Percentiles rank a stretch among this genome's conserved stretches.
These are phyloP conservation scores for Drosophila kanekoi DNA, from an alignment of 2,888 invertebrate species.

Conservation along the genomic window DNA sequence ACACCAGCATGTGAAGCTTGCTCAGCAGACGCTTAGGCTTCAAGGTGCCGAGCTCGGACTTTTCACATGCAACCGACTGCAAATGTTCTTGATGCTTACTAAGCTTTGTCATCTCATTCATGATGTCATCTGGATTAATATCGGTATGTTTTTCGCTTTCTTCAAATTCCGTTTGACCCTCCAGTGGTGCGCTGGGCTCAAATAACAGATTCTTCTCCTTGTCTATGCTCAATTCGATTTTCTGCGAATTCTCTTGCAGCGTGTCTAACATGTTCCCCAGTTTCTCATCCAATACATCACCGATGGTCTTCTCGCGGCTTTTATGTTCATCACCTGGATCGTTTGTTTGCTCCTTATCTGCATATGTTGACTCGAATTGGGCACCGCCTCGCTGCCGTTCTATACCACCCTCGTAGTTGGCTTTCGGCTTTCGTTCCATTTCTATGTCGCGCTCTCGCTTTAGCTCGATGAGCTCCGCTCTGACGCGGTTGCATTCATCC, in stretches of 20 bases:
- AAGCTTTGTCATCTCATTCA: neutral
- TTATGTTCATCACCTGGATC: fast-evolving
- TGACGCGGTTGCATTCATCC: conserved; percentile 24
- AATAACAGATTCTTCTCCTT: neutral
- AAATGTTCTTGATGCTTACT: neutral
- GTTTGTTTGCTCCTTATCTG: neutral
- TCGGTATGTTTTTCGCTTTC: neutral
- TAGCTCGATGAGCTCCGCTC: conserved; percentile 19
- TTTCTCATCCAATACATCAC: conserved; percentile 29
- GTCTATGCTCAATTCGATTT: fast-evolving
- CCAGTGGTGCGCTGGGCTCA: conserved; percentile 13
- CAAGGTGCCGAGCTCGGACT: neutral
- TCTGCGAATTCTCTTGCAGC: conserved; percentile 13
- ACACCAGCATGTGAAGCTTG: conserved; percentile 22
- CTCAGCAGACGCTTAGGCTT: conserved; percentile 5
- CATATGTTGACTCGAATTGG: neutral
- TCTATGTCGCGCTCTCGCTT: neutral
- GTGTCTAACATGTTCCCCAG: conserved; percentile 16
- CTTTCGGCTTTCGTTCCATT: neutral
- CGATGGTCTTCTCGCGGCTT: conserved; percentile 4
- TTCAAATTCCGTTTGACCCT: neutral
- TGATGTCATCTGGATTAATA: too few species aligned
- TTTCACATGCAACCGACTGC: fast-evolving
- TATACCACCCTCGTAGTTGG: fast-evolving
- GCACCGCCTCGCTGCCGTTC: conserved; percentile 36